phyloP scores from a whole-genome alignment of 2,113 vertebrate species.

The Antechinus stuartii region DNA sequence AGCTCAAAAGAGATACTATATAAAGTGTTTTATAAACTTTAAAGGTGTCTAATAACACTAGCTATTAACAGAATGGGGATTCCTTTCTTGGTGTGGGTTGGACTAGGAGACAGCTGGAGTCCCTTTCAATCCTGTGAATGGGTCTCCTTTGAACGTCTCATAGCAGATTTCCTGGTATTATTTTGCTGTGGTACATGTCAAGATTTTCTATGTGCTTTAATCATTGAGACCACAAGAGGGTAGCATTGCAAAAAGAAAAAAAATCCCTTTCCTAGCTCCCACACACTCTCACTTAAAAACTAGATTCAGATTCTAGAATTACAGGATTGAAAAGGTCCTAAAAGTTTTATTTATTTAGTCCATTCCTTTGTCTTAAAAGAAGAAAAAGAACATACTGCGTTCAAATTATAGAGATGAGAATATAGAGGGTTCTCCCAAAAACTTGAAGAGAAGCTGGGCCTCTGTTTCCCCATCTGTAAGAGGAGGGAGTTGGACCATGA shows the following conservation, averaged over 20 bases:
- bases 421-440: not conserved
- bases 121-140: not conserved
- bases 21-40: not conserved
- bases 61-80: not conserved
- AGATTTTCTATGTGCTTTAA: not conserved
- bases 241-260: conserved; percentile 73
- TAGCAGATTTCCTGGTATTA: not conserved
- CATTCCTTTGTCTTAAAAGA: not conserved
- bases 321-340: not conserved
- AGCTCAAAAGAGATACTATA: not conserved
- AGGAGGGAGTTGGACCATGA: not conserved
- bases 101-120: not conserved
- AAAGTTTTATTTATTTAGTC: not conserved
- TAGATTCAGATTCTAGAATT: not conserved
- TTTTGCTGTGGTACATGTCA: not conserved
- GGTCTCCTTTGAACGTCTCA: not conserved
- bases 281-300: not conserved
- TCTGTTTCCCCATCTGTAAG: not conserved
- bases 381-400: not conserved
- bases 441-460: too few species aligned
- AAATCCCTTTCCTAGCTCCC: not conserved
- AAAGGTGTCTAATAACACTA: not conserved
- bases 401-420: too few species aligned
- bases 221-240: conserved; percentile 79
- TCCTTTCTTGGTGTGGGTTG: not conserved